Percentiles rank a stretch among this genome's conserved stretches.
These are phyloP conservation scores for Eupithecia dodoneata DNA, from an alignment of 2,888 invertebrate genomes.

Conservation along the genomic window DNA sequence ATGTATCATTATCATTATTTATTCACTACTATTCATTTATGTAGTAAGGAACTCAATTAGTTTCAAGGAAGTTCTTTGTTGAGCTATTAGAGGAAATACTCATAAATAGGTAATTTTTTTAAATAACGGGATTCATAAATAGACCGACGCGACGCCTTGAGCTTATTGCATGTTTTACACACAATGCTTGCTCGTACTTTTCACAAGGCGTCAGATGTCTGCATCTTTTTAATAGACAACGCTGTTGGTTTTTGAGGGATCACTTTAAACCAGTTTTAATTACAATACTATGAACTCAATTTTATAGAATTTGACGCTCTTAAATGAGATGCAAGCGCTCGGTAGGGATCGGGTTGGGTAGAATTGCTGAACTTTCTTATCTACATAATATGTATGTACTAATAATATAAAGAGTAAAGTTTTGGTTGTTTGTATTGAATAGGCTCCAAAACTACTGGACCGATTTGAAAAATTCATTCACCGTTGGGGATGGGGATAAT, in stretches of 20 bases:
- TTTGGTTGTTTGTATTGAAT: too few relatives aligned
- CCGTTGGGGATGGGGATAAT: too few relatives aligned
- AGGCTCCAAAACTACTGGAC: too few relatives aligned
- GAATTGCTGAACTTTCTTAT: not conserved
- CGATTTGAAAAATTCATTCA: too few relatives aligned
- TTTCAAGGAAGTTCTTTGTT: not conserved
- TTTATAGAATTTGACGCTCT: not conserved
- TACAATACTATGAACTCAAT: not conserved
- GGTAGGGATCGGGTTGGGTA: not conserved
- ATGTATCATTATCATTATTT: not conserved
- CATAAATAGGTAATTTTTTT: not conserved
- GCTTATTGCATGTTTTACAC: not conserved
- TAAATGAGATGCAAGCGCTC: too few relatives aligned
- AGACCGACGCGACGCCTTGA: not conserved
- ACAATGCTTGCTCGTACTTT: not conserved
- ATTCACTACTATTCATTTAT: not conserved
- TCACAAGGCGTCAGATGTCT: not conserved
- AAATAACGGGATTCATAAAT: not conserved
- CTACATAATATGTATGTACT: too few relatives aligned
- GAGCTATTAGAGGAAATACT: not conserved
- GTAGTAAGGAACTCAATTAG: not conserved
- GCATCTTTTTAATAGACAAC: not conserved
- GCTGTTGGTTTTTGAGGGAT: not conserved
- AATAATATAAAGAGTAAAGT: too few relatives aligned
- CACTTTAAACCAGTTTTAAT: not conserved